Conservation (phyloP, 2,888 invertebrate genomes). For the Pandemis corylana region DNA sequence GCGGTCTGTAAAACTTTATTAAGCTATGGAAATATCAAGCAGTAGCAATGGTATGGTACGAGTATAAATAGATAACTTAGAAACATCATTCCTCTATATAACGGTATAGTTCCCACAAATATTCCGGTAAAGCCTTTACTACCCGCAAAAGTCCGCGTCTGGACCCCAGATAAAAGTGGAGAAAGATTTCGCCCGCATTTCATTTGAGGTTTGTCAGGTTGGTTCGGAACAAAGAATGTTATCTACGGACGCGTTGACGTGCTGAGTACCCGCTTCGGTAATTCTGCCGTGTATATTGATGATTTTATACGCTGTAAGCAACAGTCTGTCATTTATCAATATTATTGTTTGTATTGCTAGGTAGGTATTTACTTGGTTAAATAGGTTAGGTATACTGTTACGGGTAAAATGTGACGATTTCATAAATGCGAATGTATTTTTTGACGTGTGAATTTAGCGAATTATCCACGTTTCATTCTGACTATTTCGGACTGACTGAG, state of each 20-base stretch:
- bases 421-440: too few relatives aligned
- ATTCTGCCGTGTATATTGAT: conserved; percentile 19
- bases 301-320: conserved; percentile 5
- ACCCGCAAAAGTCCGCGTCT: conserved; percentile 13
- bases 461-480: neutral
- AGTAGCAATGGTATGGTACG: neutral
- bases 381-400: neutral
- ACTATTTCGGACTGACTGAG: neutral
- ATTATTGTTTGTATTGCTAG: conserved; percentile 10
- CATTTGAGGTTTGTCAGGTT: conserved; percentile 18
- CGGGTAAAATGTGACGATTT: neutral
- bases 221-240: conserved; percentile 32
- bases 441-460: neutral
- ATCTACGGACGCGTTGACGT: conserved; percentile 33
- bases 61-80: neutral
- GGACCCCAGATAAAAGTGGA: conserved; percentile 5
- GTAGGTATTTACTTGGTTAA: neutral
- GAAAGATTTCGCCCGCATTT: conserved; percentile 39
- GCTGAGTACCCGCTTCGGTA: conserved; percentile 30
- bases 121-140: neutral
- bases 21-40: too few relatives aligned
- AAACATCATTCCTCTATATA: neutral
- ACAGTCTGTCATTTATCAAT: neutral
- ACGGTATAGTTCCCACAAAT: conserved; percentile 21
- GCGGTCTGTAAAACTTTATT: too few relatives aligned